A percentile compares a stretch with the other conserved stretches of the same genome.
Conservation (phyloP, 2,888 invertebrate species). For the Drosophila limbata region DNA sequence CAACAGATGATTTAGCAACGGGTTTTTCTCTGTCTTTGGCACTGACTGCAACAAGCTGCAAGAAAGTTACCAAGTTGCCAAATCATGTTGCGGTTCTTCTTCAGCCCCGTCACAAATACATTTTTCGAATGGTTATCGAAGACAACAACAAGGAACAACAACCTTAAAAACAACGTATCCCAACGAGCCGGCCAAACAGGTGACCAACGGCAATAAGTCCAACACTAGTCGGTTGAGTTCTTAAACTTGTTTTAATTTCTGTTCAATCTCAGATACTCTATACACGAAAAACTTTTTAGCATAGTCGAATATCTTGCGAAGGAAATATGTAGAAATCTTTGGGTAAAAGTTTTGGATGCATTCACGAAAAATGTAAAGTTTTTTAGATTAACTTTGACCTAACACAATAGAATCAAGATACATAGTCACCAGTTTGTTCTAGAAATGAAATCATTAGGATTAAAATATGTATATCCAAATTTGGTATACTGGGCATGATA, state of each 20-base stretch:
- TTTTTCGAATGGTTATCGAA: conserved; percentile 62
- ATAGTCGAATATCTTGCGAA: background rate
- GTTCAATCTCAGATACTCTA: conserved; percentile 48
- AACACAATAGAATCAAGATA: too few species aligned
- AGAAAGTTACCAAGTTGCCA: conserved; percentile 73
- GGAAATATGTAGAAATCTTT: background rate
- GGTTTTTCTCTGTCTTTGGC: conserved; percentile 51
- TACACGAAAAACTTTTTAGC: background rate
- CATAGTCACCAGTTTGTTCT: too few species aligned
- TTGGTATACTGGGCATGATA: too few species aligned
- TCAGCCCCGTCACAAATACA: conserved; percentile 48
- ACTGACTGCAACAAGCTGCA: conserved; percentile 56
- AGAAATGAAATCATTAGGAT: too few species aligned
- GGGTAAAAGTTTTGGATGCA: background rate
- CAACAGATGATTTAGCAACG: conserved; percentile 75
- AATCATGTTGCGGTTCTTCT: conserved; percentile 68
- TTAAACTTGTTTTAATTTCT: conserved; percentile 73
- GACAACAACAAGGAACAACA: conserved; percentile 28
- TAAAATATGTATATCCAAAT: too few species aligned
- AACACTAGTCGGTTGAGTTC: conserved; percentile 67
- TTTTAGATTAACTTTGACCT: too few species aligned
- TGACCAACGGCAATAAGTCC: conserved; percentile 58
- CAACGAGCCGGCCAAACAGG: conserved; percentile 71
- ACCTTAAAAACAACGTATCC: conserved; percentile 40
- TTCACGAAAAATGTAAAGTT: background rate